Percentiles rank a stretch among this genome's conserved stretches.
These are phyloP conservation scores for Harpalus rufipes DNA, from an alignment of 2,888 invertebrate genomes.

Conservation along the genomic window DNA sequence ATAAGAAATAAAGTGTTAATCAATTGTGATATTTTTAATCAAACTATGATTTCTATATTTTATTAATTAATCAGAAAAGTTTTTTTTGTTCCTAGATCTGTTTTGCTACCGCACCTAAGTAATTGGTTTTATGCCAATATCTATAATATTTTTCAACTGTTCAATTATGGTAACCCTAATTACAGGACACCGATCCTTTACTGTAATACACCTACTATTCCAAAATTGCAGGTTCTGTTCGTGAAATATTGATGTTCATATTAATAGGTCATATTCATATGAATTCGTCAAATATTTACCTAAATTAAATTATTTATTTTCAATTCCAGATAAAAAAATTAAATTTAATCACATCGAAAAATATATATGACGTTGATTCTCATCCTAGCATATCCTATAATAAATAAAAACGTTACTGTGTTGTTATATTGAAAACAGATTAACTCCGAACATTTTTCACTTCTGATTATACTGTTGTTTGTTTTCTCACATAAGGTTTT, in stretches of 20 bases:
- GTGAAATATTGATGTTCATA: background rate
- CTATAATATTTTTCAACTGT: no score
- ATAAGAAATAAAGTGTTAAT: no score
- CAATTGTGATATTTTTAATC: no score
- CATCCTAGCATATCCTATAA: constrained; percentile 22
- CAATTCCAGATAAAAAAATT: background rate
- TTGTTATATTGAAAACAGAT: constrained; percentile 35
- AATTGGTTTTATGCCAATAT: no score
- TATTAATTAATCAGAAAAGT: no score
- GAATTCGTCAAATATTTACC: background rate
- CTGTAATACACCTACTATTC: background rate
- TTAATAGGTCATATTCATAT: background rate
- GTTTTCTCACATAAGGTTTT: constrained; percentile 13
- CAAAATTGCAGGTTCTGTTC: background rate
- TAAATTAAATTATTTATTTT: constrained; percentile 16
- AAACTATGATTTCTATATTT: no score
- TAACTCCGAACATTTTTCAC: background rate
- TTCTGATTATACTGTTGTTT: background rate
- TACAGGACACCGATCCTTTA: no score
- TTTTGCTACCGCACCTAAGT: no score
- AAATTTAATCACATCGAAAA: constrained; percentile 36
- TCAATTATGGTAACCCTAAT: no score
- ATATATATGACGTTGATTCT: background rate
- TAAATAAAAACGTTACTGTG: constrained; percentile 26
- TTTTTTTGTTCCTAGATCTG: no score